phyloP scores from a whole-genome alignment of 2,888 invertebrate species.

The Lithophane socia region DNA sequence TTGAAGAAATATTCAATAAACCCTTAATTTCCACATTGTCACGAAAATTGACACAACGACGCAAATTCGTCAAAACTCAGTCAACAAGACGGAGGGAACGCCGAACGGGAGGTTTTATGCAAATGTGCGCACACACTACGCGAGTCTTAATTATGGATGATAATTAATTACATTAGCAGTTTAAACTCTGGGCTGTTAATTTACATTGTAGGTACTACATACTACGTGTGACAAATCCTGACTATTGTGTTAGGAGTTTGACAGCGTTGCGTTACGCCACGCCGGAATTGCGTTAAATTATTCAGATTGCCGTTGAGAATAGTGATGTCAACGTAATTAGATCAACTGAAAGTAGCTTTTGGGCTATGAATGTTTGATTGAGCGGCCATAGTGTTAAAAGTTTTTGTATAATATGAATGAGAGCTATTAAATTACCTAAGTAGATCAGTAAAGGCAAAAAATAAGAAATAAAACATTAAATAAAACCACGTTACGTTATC shows the following conservation, averaged over 20 bases:
- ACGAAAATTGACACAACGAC: slow-evolving; percentile 35
- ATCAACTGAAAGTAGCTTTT: slow-evolving; percentile 28
- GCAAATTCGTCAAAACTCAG: slow-evolving; percentile 56
- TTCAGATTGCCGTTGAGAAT: slow-evolving; percentile 55
- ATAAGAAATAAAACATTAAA: not conserved
- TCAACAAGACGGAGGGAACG: slow-evolving; percentile 46
- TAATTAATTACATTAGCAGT: slow-evolving; percentile 76
- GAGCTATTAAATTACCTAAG: not conserved
- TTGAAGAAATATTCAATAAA: slow-evolving; percentile 21
- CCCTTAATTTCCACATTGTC: slow-evolving; percentile 19
- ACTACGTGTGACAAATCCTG: slow-evolving; percentile 55
- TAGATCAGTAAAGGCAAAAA: not conserved
- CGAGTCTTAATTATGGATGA: slow-evolving; percentile 75
- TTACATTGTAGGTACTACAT: slow-evolving; percentile 57
- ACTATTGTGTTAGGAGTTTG: slow-evolving; percentile 60
- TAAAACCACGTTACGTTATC: too few species aligned
- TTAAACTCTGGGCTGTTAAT: slow-evolving; percentile 68
- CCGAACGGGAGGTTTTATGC: slow-evolving; percentile 54
- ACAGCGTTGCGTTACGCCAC: slow-evolving; percentile 47
- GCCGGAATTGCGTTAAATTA: slow-evolving; percentile 57
- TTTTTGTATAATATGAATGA: not conserved
- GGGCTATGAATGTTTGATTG: slow-evolving; percentile 4
- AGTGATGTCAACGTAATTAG: slow-evolving; percentile 40
- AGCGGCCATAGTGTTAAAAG: not conserved
- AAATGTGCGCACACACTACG: slow-evolving; percentile 66